These are phyloP conservation scores for Harpalus rufipes DNA, from an alignment of 2,888 invertebrate genomes.

Conservation along the genomic window DNA sequence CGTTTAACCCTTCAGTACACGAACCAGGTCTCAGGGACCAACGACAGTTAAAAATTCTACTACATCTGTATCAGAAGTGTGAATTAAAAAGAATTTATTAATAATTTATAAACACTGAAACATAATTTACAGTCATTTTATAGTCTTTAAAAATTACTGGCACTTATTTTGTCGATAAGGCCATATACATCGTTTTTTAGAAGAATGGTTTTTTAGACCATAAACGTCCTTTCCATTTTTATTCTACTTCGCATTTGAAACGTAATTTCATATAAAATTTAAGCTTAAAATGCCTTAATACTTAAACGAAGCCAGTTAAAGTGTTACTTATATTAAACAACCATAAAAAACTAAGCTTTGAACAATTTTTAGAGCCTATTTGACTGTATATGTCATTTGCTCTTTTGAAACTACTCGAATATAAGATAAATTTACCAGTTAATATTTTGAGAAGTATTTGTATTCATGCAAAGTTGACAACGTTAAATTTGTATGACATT, in stretches of 20 bases:
- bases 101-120: too few species aligned
- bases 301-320: slow-evolving; percentile 15
- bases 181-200: too few species aligned
- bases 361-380: slow-evolving; percentile 3
- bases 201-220: too few species aligned
- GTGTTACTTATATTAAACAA: slow-evolving; percentile 5
- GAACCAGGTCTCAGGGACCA: too few species aligned
- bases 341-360: neutral
- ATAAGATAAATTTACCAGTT: slow-evolving; percentile 24
- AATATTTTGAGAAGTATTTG: slow-evolving; percentile 11
- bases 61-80: too few species aligned
- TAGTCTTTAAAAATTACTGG: too few species aligned
- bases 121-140: too few species aligned
- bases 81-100: too few species aligned
- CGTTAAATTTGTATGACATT: slow-evolving; percentile 1
- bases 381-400: neutral
- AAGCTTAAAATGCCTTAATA: slow-evolving; percentile 44
- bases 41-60: too few species aligned
- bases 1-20: too few species aligned
- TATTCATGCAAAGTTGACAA: neutral
- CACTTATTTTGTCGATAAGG: too few species aligned
- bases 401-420: neutral
- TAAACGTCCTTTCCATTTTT: neutral
- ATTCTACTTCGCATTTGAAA: neutral
- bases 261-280: slow-evolving; percentile 1